These are phyloP conservation scores for Rachycentron canadum DNA, from an alignment of 2,797 vertebrate species.

Conservation along the genomic window DNA sequence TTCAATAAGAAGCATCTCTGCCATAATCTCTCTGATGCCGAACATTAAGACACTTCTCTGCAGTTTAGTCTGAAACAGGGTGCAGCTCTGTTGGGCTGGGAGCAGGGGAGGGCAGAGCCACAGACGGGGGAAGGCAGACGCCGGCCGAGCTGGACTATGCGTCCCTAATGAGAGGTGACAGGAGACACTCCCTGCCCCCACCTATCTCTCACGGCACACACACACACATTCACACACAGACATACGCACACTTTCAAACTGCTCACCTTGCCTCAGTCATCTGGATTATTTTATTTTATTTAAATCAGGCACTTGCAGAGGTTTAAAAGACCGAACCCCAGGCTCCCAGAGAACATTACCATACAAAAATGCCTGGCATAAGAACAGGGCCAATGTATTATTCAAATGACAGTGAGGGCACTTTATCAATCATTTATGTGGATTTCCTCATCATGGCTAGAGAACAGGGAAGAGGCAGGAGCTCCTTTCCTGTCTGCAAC, in stretches of 20 bases:
- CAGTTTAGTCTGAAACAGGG: slow-evolving; percentile 50
- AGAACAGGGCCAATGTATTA: slow-evolving; percentile 72
- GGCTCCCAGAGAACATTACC: slow-evolving; percentile 48
- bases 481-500: slow-evolving; percentile 15
- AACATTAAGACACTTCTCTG: slow-evolving; percentile 53
- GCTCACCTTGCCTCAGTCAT: slow-evolving; percentile 55
- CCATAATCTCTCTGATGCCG: slow-evolving; percentile 46
- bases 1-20: slow-evolving; percentile 64
- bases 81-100: slow-evolving; percentile 51
- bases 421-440: slow-evolving; percentile 82
- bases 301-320: slow-evolving; percentile 42
- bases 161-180: slow-evolving; percentile 84
- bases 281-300: slow-evolving; percentile 44
- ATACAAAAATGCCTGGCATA: slow-evolving; percentile 60
- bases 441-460: slow-evolving; percentile 67
- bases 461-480: slow-evolving; percentile 40
- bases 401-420: slow-evolving; percentile 77
- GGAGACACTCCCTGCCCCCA: slow-evolving; percentile 77
- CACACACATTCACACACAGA: slow-evolving; percentile 40
- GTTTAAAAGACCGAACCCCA: slow-evolving; percentile 38
- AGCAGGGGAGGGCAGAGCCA: slow-evolving; percentile 61
- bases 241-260: slow-evolving; percentile 51
- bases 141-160: slow-evolving; percentile 77
- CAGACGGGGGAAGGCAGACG: slow-evolving; percentile 59
- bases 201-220: slow-evolving; percentile 22